Conservation (phyloP, 2,888 invertebrate genomes). For the Autographa pulchrina region DNA sequence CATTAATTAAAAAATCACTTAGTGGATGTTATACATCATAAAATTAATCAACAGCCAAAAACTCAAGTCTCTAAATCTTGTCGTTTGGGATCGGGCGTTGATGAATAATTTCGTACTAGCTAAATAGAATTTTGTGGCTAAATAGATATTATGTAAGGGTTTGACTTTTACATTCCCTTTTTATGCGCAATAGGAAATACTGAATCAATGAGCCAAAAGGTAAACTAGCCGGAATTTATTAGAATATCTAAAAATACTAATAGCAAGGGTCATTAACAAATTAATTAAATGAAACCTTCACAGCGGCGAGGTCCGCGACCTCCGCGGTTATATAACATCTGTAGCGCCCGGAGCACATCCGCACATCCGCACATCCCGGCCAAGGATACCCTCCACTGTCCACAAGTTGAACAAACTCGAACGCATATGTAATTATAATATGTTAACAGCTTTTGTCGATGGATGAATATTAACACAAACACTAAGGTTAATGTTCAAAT, state of each 20-base stretch:
- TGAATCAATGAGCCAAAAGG: not conserved
- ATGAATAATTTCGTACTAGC: too few species aligned
- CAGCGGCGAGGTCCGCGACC: slow-evolving; percentile 15
- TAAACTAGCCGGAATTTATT: not conserved
- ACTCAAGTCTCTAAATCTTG: too few species aligned
- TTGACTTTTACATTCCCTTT: too few species aligned
- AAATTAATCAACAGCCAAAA: too few species aligned
- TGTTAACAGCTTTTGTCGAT: slow-evolving; percentile 18
- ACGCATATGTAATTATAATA: slow-evolving; percentile 19
- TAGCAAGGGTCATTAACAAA: slow-evolving; percentile 16
- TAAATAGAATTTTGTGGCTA: too few species aligned
- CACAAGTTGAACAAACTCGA: slow-evolving; percentile 56
- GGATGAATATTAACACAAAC: slow-evolving; percentile 25
- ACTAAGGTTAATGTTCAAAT: slow-evolving; percentile 28
- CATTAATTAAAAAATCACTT: too few species aligned
- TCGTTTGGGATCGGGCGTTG: too few species aligned
- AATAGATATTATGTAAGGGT: too few species aligned
- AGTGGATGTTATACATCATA: too few species aligned
- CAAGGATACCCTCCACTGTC: slow-evolving; percentile 26
- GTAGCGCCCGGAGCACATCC: not conserved
- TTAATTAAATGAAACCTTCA: slow-evolving; percentile 33
- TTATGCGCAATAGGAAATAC: not conserved
- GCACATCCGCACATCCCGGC: slow-evolving; percentile 19
- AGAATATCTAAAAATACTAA: slow-evolving; percentile 13
- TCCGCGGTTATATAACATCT: slow-evolving; percentile 27